Base-by-base conservation (phyloP, 2,888 invertebrate species). In the Platycheirus rosarum region DNA sequence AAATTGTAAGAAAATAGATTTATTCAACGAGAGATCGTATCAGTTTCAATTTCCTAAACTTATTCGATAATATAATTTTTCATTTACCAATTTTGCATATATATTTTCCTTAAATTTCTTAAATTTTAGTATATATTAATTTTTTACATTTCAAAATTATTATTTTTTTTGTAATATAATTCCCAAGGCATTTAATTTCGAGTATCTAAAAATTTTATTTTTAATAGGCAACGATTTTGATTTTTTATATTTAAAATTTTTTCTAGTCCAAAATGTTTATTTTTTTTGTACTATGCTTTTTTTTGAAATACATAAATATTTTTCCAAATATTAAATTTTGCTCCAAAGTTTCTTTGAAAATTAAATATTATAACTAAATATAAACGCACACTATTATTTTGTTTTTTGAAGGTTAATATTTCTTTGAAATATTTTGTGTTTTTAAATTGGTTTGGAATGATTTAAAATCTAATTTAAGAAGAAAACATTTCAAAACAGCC, bases 61-160 rank as follows among this genome's bases (percentile, higher is more conserved):
- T 77, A 82, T 77, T 37, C 60, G 35, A 77, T 82, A 71, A 73
- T 69, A 73, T 82, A 51, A 63, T 32, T 66, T 16, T 60, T 53
- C 71, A 53, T 80, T 65, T 13, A 8, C 74, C 70, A 84, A 85
- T 82, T 82, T 85, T 84, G 85, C 85, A 85, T 87, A 86, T 87
- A 86, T 86, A 86, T 76, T 82, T 84, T 84, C 76, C 51, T 70
- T 57, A 70, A 11, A 53, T 57, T 79, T 60, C 60, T 63, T 78
- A 84, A 84, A 85, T 86, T 74, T 71, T 84, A 86, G 85, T 85
- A 85, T 84, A 86, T 85, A 82, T 86, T 85, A 57, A 65, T 70
- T 35, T 80, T 40, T 78, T 73, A 46, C 69, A 55, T 74, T 62
- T 82, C 76, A 76, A 82, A 82, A 70, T 71, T 71, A 70, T 70